These are phyloP conservation scores for Alviniconcha marisindica DNA, from an alignment of 1,140 invertebrate genomes.

Conservation along the genomic window DNA sequence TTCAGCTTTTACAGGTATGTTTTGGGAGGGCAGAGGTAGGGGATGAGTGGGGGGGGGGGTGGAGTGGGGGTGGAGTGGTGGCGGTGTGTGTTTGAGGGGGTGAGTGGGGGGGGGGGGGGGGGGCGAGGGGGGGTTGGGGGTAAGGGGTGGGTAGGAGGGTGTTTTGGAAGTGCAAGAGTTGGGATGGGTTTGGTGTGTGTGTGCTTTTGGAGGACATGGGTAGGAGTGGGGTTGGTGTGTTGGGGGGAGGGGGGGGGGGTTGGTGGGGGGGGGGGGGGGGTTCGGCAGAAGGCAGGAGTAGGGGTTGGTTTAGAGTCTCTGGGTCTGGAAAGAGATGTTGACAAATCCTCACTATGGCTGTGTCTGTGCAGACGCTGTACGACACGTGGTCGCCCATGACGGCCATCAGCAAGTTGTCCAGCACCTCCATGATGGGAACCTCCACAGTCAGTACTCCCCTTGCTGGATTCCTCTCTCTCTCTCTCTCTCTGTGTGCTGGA, in stretches of 20 bases:
- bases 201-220: too few species aligned
- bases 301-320: slow-evolving; percentile 20
- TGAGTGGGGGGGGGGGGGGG: too few species aligned
- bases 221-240: too few species aligned
- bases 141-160: not conserved
- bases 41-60: not conserved
- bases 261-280: too few species aligned
- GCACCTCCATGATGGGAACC: slow-evolving; percentile 65
- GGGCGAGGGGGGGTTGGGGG: not conserved
- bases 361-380: slow-evolving; percentile 66
- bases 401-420: slow-evolving; percentile 70
- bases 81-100: not conserved
- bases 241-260: too few species aligned
- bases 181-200: too few species aligned
- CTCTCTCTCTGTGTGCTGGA: too few species aligned
- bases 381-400: slow-evolving; percentile 72
- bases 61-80: not conserved
- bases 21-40: not conserved
- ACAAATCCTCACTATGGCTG: too few species aligned
- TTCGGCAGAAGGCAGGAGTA: too few species aligned
- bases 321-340: too few species aligned
- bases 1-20: not conserved
- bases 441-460: slow-evolving; percentile 65
- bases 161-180: not conserved
- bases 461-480: too few species aligned